Conservation (phyloP, 1,140 invertebrate genomes). For the Odontomachus brunneus region DNA sequence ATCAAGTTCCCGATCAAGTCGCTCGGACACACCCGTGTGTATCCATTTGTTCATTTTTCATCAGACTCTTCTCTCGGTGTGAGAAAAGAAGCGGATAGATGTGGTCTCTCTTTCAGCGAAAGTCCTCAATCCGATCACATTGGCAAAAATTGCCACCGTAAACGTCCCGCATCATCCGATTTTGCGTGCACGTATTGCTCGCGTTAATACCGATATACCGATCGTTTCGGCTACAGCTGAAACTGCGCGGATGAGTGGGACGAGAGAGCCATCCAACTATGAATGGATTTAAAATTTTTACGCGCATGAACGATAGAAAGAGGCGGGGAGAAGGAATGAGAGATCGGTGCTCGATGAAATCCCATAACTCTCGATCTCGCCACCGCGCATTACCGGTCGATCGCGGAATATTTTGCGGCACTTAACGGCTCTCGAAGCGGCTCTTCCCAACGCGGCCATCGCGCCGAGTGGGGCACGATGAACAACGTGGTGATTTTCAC, state of each 20-base stretch:
- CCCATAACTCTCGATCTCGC: conserved; percentile 3
- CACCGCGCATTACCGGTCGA: conserved; percentile 12
- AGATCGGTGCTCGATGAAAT: neutral
- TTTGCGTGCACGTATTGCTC: no score
- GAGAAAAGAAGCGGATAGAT: no score
- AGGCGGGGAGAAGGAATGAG: no score
- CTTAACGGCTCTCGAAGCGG: conserved; percentile 32
- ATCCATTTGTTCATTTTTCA: no score
- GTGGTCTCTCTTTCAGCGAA: no score
- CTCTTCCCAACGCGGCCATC: neutral
- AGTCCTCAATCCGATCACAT: no score
- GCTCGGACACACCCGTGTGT: no score
- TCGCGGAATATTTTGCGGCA: conserved; percentile 30
- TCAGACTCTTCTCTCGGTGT: no score
- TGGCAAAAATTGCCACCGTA: no score
- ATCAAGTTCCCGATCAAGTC: no score
- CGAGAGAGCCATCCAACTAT: neutral
- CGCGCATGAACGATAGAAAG: neutral
- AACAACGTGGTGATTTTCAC: conserved; percentile 57
- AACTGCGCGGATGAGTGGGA: neutral
- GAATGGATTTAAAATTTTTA: conserved; percentile 15
- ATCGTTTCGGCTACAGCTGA: neutral
- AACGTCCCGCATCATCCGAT: no score
- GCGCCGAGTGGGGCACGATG: conserved; percentile 32
- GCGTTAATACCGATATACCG: no score